Evolutionary conservation across 2,797 vertebrate genomes (phyloP), one percentile per base, ranked within the genome.

Genomic region (Girardinus metallicus): DNA sequence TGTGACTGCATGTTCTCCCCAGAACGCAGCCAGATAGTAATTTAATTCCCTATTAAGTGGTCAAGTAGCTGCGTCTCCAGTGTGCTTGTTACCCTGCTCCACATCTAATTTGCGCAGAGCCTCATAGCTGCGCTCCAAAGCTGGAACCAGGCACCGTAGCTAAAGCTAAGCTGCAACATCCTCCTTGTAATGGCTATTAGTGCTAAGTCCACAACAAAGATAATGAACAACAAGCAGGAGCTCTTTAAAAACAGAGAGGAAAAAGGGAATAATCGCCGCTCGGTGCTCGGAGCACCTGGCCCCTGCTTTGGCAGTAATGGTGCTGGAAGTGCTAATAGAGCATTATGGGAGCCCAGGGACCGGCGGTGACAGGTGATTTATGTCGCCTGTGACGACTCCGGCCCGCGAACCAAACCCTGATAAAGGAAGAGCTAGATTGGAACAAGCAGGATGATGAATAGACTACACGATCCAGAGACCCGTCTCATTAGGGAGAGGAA

Each of bases 361-460:
- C 91, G 66, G 66, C 34, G 87, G 87, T 95, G 95, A 95, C 95
- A 94, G 94, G 96, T 98, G 98, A 99, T 99, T 99, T 98, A 99
- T 99, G 96, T 96, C 96, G 94, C 87, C 93, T 94, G 93, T 94
- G 96, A 97, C 97, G 97, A 98, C 97, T 98, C 96, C 96, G 97
- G 97, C 90, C 96, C 96, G 96, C 93, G 93, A 96, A 92, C 85
- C 85, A 96, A 95, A 95, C 88, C 94, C 96, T 97, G 98, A 99
- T 98, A 98, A 99, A 99, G 97, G 97, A 95, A 97, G 95, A 95
- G 96, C 96, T 96, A 96, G 96, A 98, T 98, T 97, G 97, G 97
- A 99, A 97, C 95, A 97, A 99, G 96, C 98, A 99, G 97, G 94
- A 98, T 99, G 98, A 99, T 99, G 96, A 98, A 99, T 97, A 97